These are phyloP conservation scores for Hepsetus odoe DNA, from an alignment of 2,113 vertebrate species.

Conservation along the genomic window DNA sequence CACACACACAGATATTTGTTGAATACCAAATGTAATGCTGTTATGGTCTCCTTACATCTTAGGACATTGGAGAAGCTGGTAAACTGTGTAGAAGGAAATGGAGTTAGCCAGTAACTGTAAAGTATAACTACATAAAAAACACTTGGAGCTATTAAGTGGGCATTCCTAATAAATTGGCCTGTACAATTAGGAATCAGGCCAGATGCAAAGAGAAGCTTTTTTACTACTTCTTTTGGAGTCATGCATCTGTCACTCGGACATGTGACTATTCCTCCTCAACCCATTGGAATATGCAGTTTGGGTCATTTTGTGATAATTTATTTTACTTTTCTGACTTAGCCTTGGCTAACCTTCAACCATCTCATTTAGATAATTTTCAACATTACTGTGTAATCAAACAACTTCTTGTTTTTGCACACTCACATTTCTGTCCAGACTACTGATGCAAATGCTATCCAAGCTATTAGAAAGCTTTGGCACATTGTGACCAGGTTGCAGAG, in stretches of 20 bases:
- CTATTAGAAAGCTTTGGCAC: slow-evolving; percentile 57
- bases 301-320: background rate
- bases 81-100: background rate
- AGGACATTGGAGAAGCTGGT: too few species aligned
- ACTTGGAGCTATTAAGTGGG: background rate
- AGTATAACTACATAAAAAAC: background rate
- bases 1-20: too few species aligned
- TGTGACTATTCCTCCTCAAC: too few species aligned
- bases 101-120: background rate
- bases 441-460: slow-evolving; percentile 56
- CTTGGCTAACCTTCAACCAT: slow-evolving; percentile 56
- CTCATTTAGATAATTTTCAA: slow-evolving; percentile 57
- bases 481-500: slow-evolving; percentile 59
- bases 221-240: background rate
- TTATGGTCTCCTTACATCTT: too few species aligned
- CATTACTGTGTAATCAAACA: slow-evolving; percentile 49
- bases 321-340: slow-evolving; percentile 42
- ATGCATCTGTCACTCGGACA: background rate
- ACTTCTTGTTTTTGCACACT: slow-evolving; percentile 37
- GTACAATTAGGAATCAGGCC: background rate
- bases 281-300: background rate
- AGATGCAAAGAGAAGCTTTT: background rate
- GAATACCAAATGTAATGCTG: too few species aligned
- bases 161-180: background rate
- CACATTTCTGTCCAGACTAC: slow-evolving; percentile 49